Evolutionary conservation across 2,888 invertebrate genomes (phyloP), one percentile per base, ranked within the genome.

Genomic region (Bombylius major): DNA sequence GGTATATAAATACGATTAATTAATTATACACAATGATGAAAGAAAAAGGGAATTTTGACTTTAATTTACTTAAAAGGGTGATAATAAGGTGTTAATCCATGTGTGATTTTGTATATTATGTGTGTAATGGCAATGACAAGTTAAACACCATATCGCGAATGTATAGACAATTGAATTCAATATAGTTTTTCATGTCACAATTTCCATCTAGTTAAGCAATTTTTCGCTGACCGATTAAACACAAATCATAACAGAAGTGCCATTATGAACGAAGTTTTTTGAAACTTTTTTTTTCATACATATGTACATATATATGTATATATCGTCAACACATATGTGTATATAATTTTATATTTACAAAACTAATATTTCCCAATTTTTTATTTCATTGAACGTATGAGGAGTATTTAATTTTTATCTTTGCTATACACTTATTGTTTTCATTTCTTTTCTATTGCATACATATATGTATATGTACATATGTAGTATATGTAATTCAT

Each of bases 211-310:
- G 56, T 52, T 58, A 49, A 50, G 49, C 60, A 56, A 60, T 60
- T 58, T 55, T 51, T 60, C 39, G 49, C 51, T 60, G 55, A 58
- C 56, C 60, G 60, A 60, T 60, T 60, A 60, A 53, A 46, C 60
- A 60, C 60, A 60, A 60, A 60, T 60, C 60, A 60, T 60, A 60
- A 60, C 60, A 60, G 53, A 58, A 60, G 58, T 55, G n/a, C 45
- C 14, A 14, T 45, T 11, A 44, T 44, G 11, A 44, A 8, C 7
- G 4, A 36, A 36, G 8, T 36, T 7, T 6, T 7, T 7, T 36
- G 8, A 4, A 7, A 7, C 34, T 36, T 8, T 36, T 36, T 8
- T 36, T 36, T 36, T 36, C 34, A 8, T 7, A 36, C 8, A 4
- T 42, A 42, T 42, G 11, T 11, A 11, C 39, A 42, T 5, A 42